Evolutionary conservation across 2,888 invertebrate species (phyloP), one percentile per base, ranked within the genome.

Genomic region (Mechanitis mazaeus): DNA sequence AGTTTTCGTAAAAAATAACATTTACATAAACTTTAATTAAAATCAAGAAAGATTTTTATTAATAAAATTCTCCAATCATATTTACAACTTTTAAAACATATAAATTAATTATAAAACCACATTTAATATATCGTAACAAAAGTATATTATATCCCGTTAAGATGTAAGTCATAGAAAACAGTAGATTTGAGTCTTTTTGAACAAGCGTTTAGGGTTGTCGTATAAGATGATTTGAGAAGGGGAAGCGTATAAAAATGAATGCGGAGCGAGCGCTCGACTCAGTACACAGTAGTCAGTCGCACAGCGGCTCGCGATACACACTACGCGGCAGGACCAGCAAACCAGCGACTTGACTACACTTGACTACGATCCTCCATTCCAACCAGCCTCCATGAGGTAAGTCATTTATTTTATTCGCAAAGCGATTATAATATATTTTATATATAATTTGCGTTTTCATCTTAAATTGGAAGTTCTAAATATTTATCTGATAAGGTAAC

Each of bases 171-270:
- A 55, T 55, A 33, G 45, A 47, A 50, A 57, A 50, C 31, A 50
- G 47, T 58, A 35, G 35, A 46, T 58, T 47, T 55, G 6, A 56
- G 46, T 62, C 58, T 7, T 42, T 42, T 42, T 42, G 42, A 42
- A 55, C 57, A 61, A 55, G 57, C 47, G 59, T 72, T 71, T 71
- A 64, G 69, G 72, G 74, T 79, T 73, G 70, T 68, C 71, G 71
- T 74, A 78, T 77, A 75, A 74, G 72, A 78, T 80, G 78, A 78
- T 74, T 71, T 65, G 74, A 83, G 84, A 71, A 83, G 84, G 85
- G 84, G 85, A 75, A 83, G 70, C 73, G 75, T 87, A 88, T 88
- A 88, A 83, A 86, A 86, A 86, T 76, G 85, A 77, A 76, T 68
- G 87, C 71, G 68, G 66, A 70, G 73, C 73, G 71, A 70, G 75